Conservation (phyloP, 2,113 vertebrate species). For the Channa argus region DNA sequence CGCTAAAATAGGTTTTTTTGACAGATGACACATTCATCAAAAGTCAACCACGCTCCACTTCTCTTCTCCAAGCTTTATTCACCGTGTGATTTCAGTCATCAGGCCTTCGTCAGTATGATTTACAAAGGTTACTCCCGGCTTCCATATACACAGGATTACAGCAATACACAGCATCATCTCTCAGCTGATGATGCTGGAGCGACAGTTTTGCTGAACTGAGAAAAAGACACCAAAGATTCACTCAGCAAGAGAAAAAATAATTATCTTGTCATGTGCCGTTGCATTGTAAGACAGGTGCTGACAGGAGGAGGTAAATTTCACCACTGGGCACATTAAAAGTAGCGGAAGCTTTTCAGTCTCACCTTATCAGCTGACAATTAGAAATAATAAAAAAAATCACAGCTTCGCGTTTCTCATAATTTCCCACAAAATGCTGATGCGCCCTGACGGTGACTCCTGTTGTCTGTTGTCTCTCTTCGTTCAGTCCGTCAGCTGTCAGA, state of each 20-base stretch:
- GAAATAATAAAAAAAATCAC: constrained; percentile 32
- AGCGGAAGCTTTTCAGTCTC: constrained; percentile 12
- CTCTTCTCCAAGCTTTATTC: too few species aligned
- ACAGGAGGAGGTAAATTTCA: too few species aligned
- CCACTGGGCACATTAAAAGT: too few species aligned
- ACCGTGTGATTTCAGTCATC: too few species aligned
- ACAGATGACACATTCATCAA: too few species aligned
- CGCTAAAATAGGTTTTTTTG: too few species aligned
- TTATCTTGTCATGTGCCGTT: constrained; percentile 50
- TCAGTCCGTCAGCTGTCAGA: constrained; percentile 25
- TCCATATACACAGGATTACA: too few species aligned
- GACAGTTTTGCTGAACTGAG: not conserved
- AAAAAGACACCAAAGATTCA: constrained; percentile 26
- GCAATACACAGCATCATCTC: too few species aligned
- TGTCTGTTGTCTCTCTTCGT: not conserved
- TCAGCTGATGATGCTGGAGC: too few species aligned
- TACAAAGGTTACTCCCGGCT: too few species aligned
- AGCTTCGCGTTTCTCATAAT: constrained; percentile 61
- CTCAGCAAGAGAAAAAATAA: constrained; percentile 48
- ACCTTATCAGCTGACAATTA: constrained; percentile 62
- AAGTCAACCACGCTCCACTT: too few species aligned
- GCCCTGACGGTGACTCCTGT: constrained; percentile 4
- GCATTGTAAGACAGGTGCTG: not conserved
- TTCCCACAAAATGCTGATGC: constrained; percentile 18
- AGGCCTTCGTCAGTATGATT: too few species aligned